A percentile compares a stretch with the other conserved stretches of the same genome.
Evolutionary conservation across 2,888 invertebrate species (phyloP).

Genomic region (Drosophila stalkeri): DNA sequence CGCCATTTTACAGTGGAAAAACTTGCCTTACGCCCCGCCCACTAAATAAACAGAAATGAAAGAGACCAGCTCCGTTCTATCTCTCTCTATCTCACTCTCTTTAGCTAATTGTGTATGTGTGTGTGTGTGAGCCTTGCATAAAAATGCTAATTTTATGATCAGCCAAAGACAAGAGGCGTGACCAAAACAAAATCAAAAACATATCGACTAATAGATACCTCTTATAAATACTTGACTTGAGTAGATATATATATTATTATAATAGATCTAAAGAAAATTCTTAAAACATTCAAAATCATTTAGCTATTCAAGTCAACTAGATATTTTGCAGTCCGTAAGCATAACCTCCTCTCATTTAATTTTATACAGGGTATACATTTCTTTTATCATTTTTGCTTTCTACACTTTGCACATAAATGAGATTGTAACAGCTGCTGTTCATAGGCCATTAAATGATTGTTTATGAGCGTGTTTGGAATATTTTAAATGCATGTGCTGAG

Average conservation of each 20-base stretch:
- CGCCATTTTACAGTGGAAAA: constrained; percentile 57
- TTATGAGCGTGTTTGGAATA: constrained; percentile 65
- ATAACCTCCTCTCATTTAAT: no score
- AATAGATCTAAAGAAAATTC: no score
- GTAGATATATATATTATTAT: not conserved
- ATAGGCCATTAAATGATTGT: constrained; percentile 66
- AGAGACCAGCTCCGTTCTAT: constrained; percentile 8
- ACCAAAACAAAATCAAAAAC: accelerated
- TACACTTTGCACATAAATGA: constrained; percentile 11
- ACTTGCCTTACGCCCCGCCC: not conserved
- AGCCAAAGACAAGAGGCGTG: constrained; percentile 31
- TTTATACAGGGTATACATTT: constrained; percentile 8
- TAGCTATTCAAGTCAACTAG: no score
- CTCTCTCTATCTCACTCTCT: not conserved
- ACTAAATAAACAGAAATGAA: constrained; percentile 39
- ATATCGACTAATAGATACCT: constrained; percentile 27
- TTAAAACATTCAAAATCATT: no score
- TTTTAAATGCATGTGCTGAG: constrained; percentile 28
- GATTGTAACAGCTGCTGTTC: constrained; percentile 57
- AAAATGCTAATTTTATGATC: constrained; percentile 80
- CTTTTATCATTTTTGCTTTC: constrained; percentile 40
- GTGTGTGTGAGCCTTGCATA: constrained; percentile 51
- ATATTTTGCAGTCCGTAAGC: not conserved
- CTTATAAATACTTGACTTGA: not conserved
- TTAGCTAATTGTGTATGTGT: constrained; percentile 55